A percentile compares a stretch with the other conserved stretches of the same genome.
Conservation (phyloP, 2,113 vertebrate species). For the Cynocephalus volans region DNA sequence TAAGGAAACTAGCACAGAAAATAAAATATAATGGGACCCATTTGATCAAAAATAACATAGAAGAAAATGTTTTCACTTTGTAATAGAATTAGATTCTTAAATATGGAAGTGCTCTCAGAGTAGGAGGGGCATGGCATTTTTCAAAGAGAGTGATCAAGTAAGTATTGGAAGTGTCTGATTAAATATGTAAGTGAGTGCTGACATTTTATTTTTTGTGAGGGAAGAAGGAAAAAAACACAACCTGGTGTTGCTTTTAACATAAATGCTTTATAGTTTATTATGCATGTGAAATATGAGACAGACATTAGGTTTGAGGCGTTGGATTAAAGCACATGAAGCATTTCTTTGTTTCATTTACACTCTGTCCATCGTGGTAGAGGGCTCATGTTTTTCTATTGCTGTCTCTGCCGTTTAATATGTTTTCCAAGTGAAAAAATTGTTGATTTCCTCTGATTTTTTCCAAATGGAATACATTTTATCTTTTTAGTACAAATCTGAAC, state of each 20-base stretch:
- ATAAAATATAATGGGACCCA: conserved; percentile 1
- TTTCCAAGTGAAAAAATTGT: conserved; percentile 52
- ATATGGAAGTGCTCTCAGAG: conserved; percentile 11
- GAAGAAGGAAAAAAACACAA: background rate
- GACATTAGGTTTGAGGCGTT: background rate
- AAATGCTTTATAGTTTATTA: conserved; percentile 59
- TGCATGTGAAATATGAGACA: conserved; percentile 59
- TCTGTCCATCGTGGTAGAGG: background rate
- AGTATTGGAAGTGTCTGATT: conserved; percentile 24
- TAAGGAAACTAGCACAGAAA: conserved; percentile 12
- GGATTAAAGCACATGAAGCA: background rate
- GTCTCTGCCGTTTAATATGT: background rate
- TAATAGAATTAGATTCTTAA: background rate
- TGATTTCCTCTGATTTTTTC: conserved; percentile 16
- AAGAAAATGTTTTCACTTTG: background rate
- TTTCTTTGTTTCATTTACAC: background rate
- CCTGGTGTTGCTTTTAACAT: conserved; percentile 15
- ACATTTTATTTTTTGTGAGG: background rate
- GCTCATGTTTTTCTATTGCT: background rate
- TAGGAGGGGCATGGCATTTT: background rate
- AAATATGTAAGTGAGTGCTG: conserved; percentile 39
- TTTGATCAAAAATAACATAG: conserved; percentile 25
- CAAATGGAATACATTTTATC: conserved; percentile 42
- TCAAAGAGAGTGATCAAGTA: conserved; percentile 32
- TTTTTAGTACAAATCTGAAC: conserved; percentile 28